These are phyloP conservation scores for Odontocolon sp. DNA, from an alignment of 2,888 invertebrate species.

Conservation along the genomic window DNA sequence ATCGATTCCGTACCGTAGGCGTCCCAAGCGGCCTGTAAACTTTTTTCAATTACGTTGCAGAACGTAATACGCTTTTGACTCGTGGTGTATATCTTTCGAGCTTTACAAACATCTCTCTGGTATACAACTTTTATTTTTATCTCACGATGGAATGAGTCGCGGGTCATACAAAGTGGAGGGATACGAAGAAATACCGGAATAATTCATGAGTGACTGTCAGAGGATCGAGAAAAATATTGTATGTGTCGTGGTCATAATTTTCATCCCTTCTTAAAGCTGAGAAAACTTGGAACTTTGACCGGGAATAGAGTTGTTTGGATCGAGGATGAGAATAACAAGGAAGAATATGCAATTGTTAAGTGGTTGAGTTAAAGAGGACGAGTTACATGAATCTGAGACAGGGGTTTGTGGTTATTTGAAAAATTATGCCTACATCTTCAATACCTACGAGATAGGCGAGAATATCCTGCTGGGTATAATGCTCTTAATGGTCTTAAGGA, in stretches of 20 bases:
- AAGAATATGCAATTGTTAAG: too few relatives aligned
- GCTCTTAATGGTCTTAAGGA: neutral
- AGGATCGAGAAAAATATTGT: neutral
- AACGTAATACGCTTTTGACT: constrained; percentile 24
- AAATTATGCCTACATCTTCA: neutral
- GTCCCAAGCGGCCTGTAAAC: constrained; percentile 15
- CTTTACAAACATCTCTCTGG: neutral
- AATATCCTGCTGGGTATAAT: neutral
- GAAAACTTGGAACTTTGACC: too few relatives aligned
- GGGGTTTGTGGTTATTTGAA: neutral
- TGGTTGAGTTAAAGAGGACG: too few relatives aligned
- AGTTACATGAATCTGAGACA: neutral
- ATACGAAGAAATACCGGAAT: constrained; percentile 7
- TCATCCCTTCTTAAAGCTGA: too few relatives aligned
- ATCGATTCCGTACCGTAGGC: constrained; percentile 22
- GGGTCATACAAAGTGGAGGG: neutral
- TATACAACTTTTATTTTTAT: neutral
- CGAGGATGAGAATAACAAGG: too few relatives aligned
- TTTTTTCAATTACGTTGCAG: constrained; percentile 16
- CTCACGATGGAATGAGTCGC: constrained; percentile 11
- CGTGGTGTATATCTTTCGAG: constrained; percentile 7
- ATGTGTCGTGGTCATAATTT: too few relatives aligned
- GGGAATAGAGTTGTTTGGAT: too few relatives aligned
- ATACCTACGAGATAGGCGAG: neutral
- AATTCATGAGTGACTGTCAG: constrained; percentile 28